phyloP scores from a whole-genome alignment of 2,113 vertebrate species.

The Motacilla alba region DNA sequence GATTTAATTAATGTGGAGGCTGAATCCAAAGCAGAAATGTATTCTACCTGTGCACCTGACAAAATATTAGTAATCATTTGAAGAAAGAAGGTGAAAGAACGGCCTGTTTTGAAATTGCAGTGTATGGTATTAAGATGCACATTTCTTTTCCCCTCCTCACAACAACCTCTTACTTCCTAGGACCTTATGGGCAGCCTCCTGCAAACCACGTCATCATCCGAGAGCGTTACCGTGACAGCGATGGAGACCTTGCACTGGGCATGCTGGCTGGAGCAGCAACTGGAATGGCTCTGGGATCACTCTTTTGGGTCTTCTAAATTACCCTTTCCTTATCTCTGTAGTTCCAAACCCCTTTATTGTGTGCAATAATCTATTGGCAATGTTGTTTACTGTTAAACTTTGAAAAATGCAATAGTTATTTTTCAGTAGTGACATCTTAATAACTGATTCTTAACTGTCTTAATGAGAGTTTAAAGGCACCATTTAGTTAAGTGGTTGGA shows the following conservation, averaged over 20 bases:
- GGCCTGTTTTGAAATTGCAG: background rate
- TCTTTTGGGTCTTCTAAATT: constrained; percentile 91
- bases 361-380: constrained; percentile 69
- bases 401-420: constrained; percentile 61
- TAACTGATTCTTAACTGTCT: constrained; percentile 41
- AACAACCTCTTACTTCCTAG: constrained; percentile 52
- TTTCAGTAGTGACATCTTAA: constrained; percentile 57
- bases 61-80: background rate
- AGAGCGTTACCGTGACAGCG: constrained; percentile 83
- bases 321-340: constrained; percentile 13
- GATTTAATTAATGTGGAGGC: background rate
- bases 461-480: constrained; percentile 21
- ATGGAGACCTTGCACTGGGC: constrained; percentile 86
- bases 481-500: background rate
- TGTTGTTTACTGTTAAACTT: constrained; percentile 64
- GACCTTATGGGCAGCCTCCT: constrained; percentile 76
- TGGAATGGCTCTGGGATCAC: constrained; percentile 90
- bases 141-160: background rate
- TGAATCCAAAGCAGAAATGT: background rate
- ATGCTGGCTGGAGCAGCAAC: constrained; percentile 93
- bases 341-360: constrained; percentile 56
- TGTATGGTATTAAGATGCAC: background rate
- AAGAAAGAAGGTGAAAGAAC: background rate
- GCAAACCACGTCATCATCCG: constrained; percentile 85
- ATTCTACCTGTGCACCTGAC: background rate